Percentiles rank a stretch among this genome's conserved stretches.
These are phyloP conservation scores for Craseonycteris thonglongyai DNA, from an alignment of 2,113 vertebrate species.

Conservation along the genomic window DNA sequence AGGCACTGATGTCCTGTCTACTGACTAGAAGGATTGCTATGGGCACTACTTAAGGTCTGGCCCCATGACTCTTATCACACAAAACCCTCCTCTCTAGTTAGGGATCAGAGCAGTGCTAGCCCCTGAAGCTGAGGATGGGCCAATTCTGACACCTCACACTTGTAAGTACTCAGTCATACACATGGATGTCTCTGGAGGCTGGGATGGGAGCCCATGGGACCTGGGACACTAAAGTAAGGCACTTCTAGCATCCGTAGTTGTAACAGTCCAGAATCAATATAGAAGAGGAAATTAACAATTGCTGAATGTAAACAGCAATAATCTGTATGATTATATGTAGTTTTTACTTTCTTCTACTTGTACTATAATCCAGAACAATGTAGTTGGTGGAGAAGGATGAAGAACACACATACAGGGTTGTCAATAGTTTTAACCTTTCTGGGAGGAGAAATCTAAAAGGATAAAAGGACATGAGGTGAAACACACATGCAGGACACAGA, in stretches of 20 bases:
- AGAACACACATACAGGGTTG: not conserved
- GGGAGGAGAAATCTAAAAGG: not conserved
- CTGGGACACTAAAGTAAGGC: not conserved
- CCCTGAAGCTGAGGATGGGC: not conserved
- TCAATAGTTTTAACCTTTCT: not conserved
- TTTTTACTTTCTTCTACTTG: not conserved
- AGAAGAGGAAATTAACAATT: not conserved
- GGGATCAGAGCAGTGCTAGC: not conserved
- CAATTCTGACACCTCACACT: not conserved
- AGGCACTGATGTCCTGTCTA: not conserved
- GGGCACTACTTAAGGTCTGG: accelerated
- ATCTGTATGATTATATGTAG: not conserved
- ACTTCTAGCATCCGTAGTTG: not conserved
- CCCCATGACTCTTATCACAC: not conserved
- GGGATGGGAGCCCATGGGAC: not conserved
- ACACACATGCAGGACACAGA: not conserved
- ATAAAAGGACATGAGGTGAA: not conserved
- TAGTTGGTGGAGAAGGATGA: not conserved
- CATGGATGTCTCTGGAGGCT: not conserved
- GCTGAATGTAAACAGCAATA: not conserved
- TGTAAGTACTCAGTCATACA: not conserved
- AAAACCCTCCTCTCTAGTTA: not conserved
- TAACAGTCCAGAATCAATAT: not conserved
- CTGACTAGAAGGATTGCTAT: not conserved
- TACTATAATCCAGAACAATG: not conserved